A percentile compares a stretch with the other conserved stretches of the same genome.
Evolutionary conservation across 1,140 invertebrate species (phyloP).

Genomic region (Pteromalus puparum): DNA sequence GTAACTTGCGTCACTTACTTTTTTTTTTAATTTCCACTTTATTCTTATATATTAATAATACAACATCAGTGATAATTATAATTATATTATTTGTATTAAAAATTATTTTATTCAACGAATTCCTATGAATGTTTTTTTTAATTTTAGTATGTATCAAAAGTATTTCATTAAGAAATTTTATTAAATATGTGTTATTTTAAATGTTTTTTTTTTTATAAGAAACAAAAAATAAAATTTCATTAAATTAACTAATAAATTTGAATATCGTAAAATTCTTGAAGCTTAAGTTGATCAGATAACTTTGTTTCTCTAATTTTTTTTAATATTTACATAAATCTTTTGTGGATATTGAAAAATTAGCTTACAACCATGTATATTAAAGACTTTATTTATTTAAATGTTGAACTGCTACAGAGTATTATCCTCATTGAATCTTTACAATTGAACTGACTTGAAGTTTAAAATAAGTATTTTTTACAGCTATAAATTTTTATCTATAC

Average conservation of each 20-base stretch:
- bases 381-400: no score
- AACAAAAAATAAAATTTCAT: no score
- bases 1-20: not conserved
- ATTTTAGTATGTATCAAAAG: conserved; percentile 7
- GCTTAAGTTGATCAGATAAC: not conserved
- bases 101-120: conserved; percentile 20
- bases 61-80: conserved; percentile 31
- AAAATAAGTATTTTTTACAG: no score
- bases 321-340: not conserved
- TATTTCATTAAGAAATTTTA: conserved; percentile 15
- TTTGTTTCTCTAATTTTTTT: not conserved
- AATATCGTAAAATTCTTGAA: not conserved
- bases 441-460: not conserved
- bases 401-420: no score
- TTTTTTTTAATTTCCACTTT: conserved; percentile 24
- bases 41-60: conserved; percentile 41
- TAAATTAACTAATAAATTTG: no score
- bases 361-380: no score
- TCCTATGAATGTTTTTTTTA: not conserved
- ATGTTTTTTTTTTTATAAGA: not conserved
- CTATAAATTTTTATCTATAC: no score
- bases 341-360: not conserved
- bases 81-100: conserved; percentile 11
- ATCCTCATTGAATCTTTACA: no score
- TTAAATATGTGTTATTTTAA: not conserved